Percentiles rank a stretch among this genome's conserved stretches.
phyloP scores from a whole-genome alignment of 2,888 invertebrate species.

The Hedychridium roseum region DNA sequence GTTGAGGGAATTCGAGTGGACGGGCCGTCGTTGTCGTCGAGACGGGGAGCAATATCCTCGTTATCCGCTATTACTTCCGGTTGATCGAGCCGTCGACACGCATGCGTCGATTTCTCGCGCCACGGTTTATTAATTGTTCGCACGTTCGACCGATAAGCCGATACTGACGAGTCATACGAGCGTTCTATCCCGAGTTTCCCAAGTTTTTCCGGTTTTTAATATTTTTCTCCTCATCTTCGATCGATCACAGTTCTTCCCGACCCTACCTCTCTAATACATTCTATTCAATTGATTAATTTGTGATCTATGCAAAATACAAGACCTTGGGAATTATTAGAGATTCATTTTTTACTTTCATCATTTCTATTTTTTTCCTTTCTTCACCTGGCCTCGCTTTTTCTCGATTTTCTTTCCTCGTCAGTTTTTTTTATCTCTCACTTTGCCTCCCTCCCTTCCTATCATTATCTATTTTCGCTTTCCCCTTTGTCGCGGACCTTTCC shows the following conservation, averaged over 20 bases:
- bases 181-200: constrained; percentile 33
- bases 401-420: not conserved
- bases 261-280: too few relatives aligned
- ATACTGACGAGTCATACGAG: too few relatives aligned
- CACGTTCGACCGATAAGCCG: constrained; percentile 49
- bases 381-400: not conserved
- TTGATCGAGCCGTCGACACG: constrained; percentile 44
- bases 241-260: too few relatives aligned
- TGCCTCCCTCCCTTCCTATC: not conserved
- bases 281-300: not conserved
- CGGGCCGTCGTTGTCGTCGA: too few relatives aligned
- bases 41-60: constrained; percentile 11
- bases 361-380: not conserved
- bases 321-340: not conserved
- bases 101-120: constrained; percentile 43
- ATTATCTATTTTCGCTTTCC: too few relatives aligned
- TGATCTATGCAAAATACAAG: not conserved
- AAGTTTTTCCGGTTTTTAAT: not conserved
- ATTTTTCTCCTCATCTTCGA: too few relatives aligned
- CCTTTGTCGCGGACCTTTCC: too few relatives aligned
- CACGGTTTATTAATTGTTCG: constrained; percentile 54
- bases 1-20: constrained; percentile 21
- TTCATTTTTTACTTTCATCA: not conserved
- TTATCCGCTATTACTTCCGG: constrained; percentile 39
- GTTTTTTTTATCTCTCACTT: too few relatives aligned